Base-by-base conservation (phyloP, 92 coral and sea anemone species). In the Paragorgia papillata region DNA sequence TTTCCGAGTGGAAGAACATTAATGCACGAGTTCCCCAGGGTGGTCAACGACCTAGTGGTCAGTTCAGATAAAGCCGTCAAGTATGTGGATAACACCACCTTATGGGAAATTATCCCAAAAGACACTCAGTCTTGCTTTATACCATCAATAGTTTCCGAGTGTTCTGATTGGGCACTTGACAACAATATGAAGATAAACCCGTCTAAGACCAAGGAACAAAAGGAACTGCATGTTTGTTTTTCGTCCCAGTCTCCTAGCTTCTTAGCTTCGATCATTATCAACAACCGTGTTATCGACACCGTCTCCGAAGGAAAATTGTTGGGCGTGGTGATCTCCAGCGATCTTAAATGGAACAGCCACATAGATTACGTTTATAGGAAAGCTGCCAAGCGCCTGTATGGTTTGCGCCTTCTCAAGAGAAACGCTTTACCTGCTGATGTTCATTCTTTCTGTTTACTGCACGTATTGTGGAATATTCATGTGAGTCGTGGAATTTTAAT, bases 171-270 rank as follows among this genome's bases (percentile, higher is more conserved):
- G 73, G 73, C 51, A 21, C 5, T 21, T 15, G 27, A 48, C 28
- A 71, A 71, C 78, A 50, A 71, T 46, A 71, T 71, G 78, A 71
- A 50, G 27, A 24, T 71, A 20, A 41, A 50, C 32, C 74, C 57
- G 19, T 32, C 57, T 25, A 67, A 39, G 55, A 31, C 56, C 21
- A 39, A 39, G 54, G 73, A n/a, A n/a, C 22, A 43, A 30, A 30
- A 65, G 46, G 74, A 67, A 41, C 30, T 67, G 54, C 49, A 40
- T 3, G 57, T 55, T 12, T 67, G 75, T 57, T 67, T 67, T 57
- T 37, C 75, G 13, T 65, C 73, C 34, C 50, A 34, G 73, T 25
- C 50, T 65, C 27, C 48, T 19, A 15, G 31, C 48, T 65, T 62
- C 37, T n/a, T n/a, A n/a, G 17, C 50, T 1, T 51, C 74, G 0